Evolutionary conservation across 2,888 invertebrate species (phyloP), one percentile per base, ranked within the genome.

Genomic region (Itoplectis maculator): DNA sequence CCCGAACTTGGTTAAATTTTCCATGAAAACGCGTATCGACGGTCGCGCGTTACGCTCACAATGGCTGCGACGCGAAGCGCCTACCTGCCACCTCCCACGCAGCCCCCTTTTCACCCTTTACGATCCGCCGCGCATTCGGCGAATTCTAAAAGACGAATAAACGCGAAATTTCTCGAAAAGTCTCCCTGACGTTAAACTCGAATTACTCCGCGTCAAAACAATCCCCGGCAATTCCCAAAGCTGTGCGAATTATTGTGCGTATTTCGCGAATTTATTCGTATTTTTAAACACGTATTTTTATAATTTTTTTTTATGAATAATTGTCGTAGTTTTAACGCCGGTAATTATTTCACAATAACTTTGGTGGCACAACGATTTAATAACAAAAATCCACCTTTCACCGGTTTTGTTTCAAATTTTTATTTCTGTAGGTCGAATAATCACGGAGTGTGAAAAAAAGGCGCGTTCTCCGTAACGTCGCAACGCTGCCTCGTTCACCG

Each of bases 1-100:
- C 73, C 42, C 45, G 9, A 56, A 56, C 79, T 83, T 85, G 80
- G 83, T 83, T 83, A 72, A 83, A 85, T 85, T 84, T 83, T 76
- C 74, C 81, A 82, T 82, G 79, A 79, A 84, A 81, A 81, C 70
- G 59, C 75, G 61, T 70, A 77, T 69, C 68, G 56, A 29, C 76
- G 61, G 20, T 23, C 45, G 18, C 45, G 59, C 40, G 7, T 13
- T 23, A 69, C 54, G 7, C 37, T 8, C 40, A 40, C 40, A 40
- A 40, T 65, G 23, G 13, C 40, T 9, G 15, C 35, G 15, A 15
- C 18, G 37, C 49, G 20, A 65, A 54, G 29, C 63, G 2, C 11
- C 20, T 8, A 37, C 35, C n/a, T 15, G 6, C n/a, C 15, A 15
- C 35, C n/a, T n/a, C n/a, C n/a, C n/a, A n/a, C n/a, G n/a, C n/a